Base-by-base conservation (phyloP, 35 echinoderm and acorn worm species). In the Ophiothrix spiculata region DNA sequence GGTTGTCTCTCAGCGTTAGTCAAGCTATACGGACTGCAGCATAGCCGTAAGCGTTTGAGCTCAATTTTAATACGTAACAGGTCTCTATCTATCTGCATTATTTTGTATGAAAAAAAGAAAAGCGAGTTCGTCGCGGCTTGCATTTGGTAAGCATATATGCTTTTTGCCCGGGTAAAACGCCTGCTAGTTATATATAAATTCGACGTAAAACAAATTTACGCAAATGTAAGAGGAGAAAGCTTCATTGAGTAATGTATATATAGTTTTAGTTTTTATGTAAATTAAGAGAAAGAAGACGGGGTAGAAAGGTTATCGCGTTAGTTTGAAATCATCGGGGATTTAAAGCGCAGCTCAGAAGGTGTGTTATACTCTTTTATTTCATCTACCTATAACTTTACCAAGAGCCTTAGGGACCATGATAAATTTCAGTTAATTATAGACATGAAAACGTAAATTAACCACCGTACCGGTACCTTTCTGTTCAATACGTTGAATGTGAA, bases 171-270 rank as follows among this genome's bases (percentile, higher is more conserved):
- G 60, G 60, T 28, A 69, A 69, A 69, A 69, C 29, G 60, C 60
- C 60, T 69, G 60, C 60, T 25, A n/a, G 60, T 15, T 69, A 69
- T 69, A 69, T 69, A 69, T 69, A 69, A 69, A 69, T 69, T 69
- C 60, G 60, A 15, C 60, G 17, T 15, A 69, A 69, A 69, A 69
- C 60, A 69, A 69, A 69, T 69, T 69, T 69, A 28, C 60, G 60
- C 60, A 2, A 69, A n/a, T 15, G 60, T 69, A 69, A 69, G 60
- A 69, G 60, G 60, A 69, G 60, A 69, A 69, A 69, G 60, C 60
- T n/a, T n/a, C n/a, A n/a, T 25, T 25, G 3, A 69, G 60, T 69
- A 69, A 69, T 69, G 60, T 69, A 28, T 69, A 69, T 69, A 69
- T 69, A 69, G 60, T 6, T 49, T 49, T 49, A 49, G 6, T 19